These are phyloP conservation scores for Drosophila teissieri DNA, from an alignment of 1,140 invertebrate genomes.

Conservation along the genomic window DNA sequence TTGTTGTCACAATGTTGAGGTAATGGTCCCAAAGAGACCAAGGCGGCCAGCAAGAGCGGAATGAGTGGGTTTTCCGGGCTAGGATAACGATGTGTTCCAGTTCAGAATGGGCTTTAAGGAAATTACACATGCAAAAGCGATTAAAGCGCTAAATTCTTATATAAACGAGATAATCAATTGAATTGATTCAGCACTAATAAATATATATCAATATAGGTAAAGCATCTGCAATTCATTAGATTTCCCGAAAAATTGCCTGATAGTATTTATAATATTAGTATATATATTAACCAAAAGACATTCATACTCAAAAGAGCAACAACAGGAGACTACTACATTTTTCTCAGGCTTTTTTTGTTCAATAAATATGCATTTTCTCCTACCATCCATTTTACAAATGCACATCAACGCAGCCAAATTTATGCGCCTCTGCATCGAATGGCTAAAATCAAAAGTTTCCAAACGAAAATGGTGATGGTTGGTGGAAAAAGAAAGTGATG, in stretches of 20 bases:
- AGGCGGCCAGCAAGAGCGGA: background rate
- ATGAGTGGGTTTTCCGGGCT: background rate
- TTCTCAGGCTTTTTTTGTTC: constrained; percentile 2
- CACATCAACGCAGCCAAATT: constrained; percentile 58
- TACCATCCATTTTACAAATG: constrained; percentile 18
- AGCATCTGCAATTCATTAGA: constrained; percentile 20
- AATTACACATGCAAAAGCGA: background rate
- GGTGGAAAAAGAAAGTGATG: constrained; percentile 6
- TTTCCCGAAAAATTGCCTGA: too few relatives aligned
- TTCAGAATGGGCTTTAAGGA: background rate
- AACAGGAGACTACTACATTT: too few relatives aligned
- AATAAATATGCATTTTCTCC: background rate
- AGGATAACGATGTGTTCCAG: constrained; percentile 27
- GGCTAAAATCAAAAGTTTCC: constrained; percentile 4
- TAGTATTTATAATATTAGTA: too few relatives aligned
- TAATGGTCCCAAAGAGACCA: constrained; percentile 67
- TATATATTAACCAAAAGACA: constrained; percentile 12
- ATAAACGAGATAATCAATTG: too few relatives aligned
- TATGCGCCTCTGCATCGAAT: constrained; percentile 66
- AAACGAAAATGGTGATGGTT: constrained; percentile 13
- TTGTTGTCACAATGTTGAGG: constrained; percentile 62
- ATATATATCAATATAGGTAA: constrained; percentile 53
- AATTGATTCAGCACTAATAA: background rate
- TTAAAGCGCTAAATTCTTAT: background rate
- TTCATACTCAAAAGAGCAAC: too few relatives aligned